A percentile compares a stretch with the other conserved stretches of the same genome.
phyloP scores from a whole-genome alignment of 2,888 invertebrate genomes.

The Drosophila sordidapex region DNA sequence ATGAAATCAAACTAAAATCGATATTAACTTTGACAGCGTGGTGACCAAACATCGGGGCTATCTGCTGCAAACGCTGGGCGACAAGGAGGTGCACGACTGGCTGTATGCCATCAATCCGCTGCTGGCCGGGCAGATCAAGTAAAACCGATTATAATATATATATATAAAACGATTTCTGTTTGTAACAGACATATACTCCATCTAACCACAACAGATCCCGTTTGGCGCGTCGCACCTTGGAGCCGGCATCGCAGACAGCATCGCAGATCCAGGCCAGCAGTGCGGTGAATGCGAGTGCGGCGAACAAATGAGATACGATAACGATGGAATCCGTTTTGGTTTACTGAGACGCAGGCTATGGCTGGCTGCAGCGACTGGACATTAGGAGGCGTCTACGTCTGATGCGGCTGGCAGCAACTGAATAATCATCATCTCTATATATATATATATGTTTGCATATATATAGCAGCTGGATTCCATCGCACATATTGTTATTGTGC shows the following conservation, averaged over 20 bases:
- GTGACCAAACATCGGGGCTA: conserved; percentile 99
- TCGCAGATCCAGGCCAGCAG: too few relatives aligned
- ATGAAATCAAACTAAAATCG: neutral
- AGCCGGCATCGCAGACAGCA: too few relatives aligned
- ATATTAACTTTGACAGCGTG: conserved; percentile 88
- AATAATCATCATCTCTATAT: conserved; percentile 25
- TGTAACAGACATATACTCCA: neutral
- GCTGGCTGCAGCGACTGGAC: conserved; percentile 73
- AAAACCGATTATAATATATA: conserved; percentile 45
- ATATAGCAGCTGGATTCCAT: conserved; percentile 65
- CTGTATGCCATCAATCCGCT: conserved; percentile 99
- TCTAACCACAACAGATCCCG: conserved; percentile 84
- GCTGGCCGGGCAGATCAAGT: conserved; percentile 98
- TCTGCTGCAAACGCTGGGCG: conserved; percentile 97
- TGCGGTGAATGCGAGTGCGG: too few relatives aligned
- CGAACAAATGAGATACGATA: conserved; percentile 80
- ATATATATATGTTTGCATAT: neutral
- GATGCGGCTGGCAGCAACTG: conserved; percentile 57
- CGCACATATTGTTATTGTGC: conserved; percentile 40
- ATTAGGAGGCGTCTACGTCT: conserved; percentile 45
- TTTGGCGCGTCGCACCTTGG: conserved; percentile 75
- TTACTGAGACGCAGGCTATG: conserved; percentile 86
- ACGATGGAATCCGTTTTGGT: conserved; percentile 93
- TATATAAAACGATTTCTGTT: neutral
- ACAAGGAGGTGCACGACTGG: conserved; percentile 99